Base-by-base conservation (phyloP, 2,113 vertebrate species). In the Xyrauchen texanus region DNA sequence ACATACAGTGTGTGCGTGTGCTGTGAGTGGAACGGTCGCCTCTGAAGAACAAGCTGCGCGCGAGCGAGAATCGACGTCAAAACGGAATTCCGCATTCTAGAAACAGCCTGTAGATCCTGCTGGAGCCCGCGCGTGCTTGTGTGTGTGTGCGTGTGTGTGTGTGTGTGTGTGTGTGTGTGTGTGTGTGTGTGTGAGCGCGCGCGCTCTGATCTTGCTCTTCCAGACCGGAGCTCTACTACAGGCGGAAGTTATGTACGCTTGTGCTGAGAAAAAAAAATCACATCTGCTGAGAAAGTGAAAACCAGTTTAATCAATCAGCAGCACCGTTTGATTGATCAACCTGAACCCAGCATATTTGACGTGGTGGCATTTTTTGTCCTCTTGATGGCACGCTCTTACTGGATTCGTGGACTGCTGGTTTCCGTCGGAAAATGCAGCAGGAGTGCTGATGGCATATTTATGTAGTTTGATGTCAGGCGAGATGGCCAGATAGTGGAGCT, bases 21-120 rank as follows among this genome's bases (percentile, higher is more conserved):
- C 12, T 55, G 11, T 4, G 42, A 42, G 55, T 47, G n/a, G 55
- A 68, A 34, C 15, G 15, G 8, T 47, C 11, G 1, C 34, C 42
- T 6, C 10, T 47, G 12, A 4, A 45, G 8, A 63, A 44, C 16
- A 52, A 34, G 21, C 21, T 34, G 21, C 21, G 21, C 21, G 21
- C 21, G 21, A 34, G 21, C 21, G 21, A 34, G 1, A 34, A 3
- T 34, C 21, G 21, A 34, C 55, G 70, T 80, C 63, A 80, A 15
- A 45, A 75, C 52, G 78, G 78, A 75, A 80, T 80, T 80, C 78
- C 78, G 52, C 78, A 60, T 67, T 67, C 78, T 80, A 75, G 58
- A 75, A 68, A 12, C 46, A 60, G 77, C 15, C 44, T 46, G 66
- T 68, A 34, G 21, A 34, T 34, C 21, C 21, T 34, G 21, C 21